Base-by-base conservation (phyloP, 2,888 invertebrate species). In the Drosophila formosana region DNA sequence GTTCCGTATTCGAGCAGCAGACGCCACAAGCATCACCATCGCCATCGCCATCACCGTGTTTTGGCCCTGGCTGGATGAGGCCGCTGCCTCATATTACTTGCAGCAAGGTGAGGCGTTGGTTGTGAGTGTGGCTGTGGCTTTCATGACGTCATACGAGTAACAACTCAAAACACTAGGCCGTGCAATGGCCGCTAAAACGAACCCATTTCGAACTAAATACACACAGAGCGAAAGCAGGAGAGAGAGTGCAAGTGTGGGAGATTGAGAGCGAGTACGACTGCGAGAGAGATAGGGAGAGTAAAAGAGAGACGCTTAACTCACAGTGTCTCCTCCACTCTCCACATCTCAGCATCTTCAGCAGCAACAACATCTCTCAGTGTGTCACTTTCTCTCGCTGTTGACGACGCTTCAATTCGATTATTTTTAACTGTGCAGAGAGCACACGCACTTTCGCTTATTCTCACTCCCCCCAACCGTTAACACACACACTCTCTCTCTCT, bases 101-200 rank as follows among this genome's bases (percentile, higher is more conserved):
- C 71, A 18, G 70, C 82, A 85, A 85, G 85, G 85, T 85, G 79
- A 85, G 76, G 80, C 75, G 4, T 2, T 6, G 30, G 7, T 7
- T 80, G 75, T 34, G 8, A 34, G 6, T 39, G 39, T 65, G 71
- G 57, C 69, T 60, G 67, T 61, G 67, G 83, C 75, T 80, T 85
- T 84, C 72, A 88, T 85, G 85, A 85, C 85, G 85, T 85, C 85
- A 85, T 85, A 61, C 74, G 65, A 39, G 64, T 41, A 80, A 81
- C 78, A 80, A 81, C 78, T 75, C 68, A 70, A 73, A 76, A 70
- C 70, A 71, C 63, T 66, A 69, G 61, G 66, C 76, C 84, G 79
- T 76, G 81, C 85, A 85, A 79, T 76, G 73, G 63, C 74, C 88
- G 79, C 75, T 75, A 75, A 74, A 64, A 73, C 57, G 60, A 72